Evolutionary conservation across 2,113 vertebrate species (phyloP).

Genomic region (Epinephelus fuscoguttatus): DNA sequence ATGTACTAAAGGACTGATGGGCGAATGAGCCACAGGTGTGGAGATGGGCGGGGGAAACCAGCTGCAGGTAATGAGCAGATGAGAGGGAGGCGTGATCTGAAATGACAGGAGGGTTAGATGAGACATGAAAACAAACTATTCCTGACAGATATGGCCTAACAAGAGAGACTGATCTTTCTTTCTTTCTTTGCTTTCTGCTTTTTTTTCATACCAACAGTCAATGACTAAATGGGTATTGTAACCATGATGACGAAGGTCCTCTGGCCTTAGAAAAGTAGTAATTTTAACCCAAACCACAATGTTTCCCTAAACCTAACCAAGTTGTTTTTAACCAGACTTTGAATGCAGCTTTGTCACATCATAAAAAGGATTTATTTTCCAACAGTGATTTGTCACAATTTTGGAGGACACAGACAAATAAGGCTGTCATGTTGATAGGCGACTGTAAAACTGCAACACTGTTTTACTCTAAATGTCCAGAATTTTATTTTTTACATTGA

Average conservation of each 20-base stretch:
- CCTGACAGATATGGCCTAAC: too few species aligned
- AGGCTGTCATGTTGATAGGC: not conserved
- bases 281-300: not conserved
- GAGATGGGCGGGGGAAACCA: too few species aligned
- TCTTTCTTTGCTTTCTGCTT: not conserved
- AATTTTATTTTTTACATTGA: not conserved
- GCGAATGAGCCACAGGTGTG: too few species aligned
- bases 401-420: not conserved
- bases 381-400: not conserved
- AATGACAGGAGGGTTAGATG: too few species aligned
- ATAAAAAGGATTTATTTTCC: not conserved
- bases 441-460: too few species aligned
- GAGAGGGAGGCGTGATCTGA: too few species aligned
- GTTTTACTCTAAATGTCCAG: too few species aligned
- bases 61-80: too few species aligned
- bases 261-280: too few species aligned
- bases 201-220: not conserved
- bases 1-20: too few species aligned
- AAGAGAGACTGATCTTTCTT: too few species aligned
- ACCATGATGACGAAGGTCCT: not conserved
- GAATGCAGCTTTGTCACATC: not conserved
- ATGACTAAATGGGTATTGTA: not conserved
- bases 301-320: not conserved
- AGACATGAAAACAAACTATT: too few species aligned
- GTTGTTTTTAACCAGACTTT: not conserved